Evolutionary conservation across 92 coral and sea anemone species (phyloP), one percentile per base, ranked within the genome.

Genomic region (Phymanthus crucifer): DNA sequence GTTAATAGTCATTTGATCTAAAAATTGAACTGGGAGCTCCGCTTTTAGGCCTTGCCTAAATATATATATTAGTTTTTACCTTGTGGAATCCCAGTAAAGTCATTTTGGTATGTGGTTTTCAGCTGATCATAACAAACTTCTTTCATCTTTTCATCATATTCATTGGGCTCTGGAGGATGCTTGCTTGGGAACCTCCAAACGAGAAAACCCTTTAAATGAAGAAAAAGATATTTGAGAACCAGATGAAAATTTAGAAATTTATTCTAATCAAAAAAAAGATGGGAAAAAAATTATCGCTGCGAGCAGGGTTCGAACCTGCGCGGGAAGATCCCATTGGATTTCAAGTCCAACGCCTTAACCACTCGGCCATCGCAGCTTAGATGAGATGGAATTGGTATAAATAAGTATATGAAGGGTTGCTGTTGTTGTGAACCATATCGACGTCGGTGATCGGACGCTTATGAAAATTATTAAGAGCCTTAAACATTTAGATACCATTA

Each of bases 341-440:
- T 92, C 97, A 92, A 92, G 94, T 92, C 94, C 93, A 92, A 92
- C 91, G 97, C 97, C 97, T 92, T 92, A 92, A 92, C 97, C 93
- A 92, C 97, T 92, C 97, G 93, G 97, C 97, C 97, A 92, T 92
- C 93, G 90, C 93, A 92, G 98, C 98, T 73, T n/a, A n/a, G 23
- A 56, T 35, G 11, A 1, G 0, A 1, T 3, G 32, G 0, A 1
- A 0, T 11, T 3, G 13, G 18, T 9, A 52, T 2, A 50, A 45
- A n/a, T 35, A 36, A 10, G 38, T 33, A 43, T 46, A 40, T 68
- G 31, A 71, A 70, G 1, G 6, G 21, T 13, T n/a, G 3, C 7
- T n/a, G n/a, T n/a, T n/a, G n/a, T n/a, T n/a, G n/a, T n/a, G n/a
- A n/a, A n/a, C n/a, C n/a, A n/a, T n/a, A n/a, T n/a, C n/a, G n/a